Evolutionary conservation across 2,113 vertebrate genomes (phyloP), one percentile per base, ranked within the genome.

Genomic region (Naja naja): DNA sequence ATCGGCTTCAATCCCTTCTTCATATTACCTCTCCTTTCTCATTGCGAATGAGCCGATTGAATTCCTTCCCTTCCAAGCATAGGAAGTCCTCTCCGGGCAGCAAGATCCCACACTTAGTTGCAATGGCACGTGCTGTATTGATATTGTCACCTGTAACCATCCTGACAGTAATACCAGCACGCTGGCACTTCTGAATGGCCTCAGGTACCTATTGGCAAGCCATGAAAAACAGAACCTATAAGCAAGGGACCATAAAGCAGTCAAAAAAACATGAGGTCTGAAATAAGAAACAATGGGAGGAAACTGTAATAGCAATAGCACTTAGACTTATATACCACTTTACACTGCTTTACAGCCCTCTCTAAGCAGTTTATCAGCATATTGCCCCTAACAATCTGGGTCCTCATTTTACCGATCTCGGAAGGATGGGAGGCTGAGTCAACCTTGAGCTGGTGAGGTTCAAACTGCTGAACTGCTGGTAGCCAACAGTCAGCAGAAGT

Each of bases 131-230:
- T 39, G 99, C 99, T 0, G 99, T 99, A 97, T 99, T 99, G 97
- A 99, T 98, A 95, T 99, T 99, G 97, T 99, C 99, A 39, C 99
- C 99, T 0, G 99, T 99, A 91, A 99, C 99, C 99, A 99, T 99
- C 6, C 99, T 98, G 1, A 99, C 99, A 0, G 99, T 99, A 96
- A 99, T 99, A 12, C 99, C 99, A 0, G 99, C 99, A 2, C 97
- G 98, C 95, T 99, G 99, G 95, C 99, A 99, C 95, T 99, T 99
- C 3, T 97, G 1, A 52, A 99, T 99, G 49, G 99, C 99, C 0
- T 98, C 98, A 0, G 99, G 99, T 30, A 99, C 99, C 99, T 99
- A 93, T 9, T 58, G 88, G 39, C 87, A 49, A 92, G 49, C 0
- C 25, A 55, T 1, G 20, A 20, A 45, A 91, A 45, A 1, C 10